Percentiles rank a stretch among this genome's conserved stretches.
Conservation (phyloP, 2,797 vertebrate species). For the Martes flavigula region DNA sequence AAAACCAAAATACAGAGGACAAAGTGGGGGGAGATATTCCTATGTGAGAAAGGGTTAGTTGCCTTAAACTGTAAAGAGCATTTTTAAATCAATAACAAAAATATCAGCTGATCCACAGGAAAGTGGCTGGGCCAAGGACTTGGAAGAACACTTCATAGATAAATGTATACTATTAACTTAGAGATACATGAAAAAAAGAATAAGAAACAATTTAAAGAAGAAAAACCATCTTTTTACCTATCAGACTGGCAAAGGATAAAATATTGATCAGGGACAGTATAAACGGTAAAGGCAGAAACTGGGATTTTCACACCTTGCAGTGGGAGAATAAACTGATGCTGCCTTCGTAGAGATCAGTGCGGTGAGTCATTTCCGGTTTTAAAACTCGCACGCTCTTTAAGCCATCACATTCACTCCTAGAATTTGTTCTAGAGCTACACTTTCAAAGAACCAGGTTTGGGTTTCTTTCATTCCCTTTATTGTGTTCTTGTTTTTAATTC, state of each 20-base stretch:
- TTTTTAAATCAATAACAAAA: constrained; percentile 6
- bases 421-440: not conserved
- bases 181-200: not conserved
- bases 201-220: not conserved
- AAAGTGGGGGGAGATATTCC: not conserved
- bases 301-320: not conserved
- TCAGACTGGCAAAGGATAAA: not conserved
- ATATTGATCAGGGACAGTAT: not conserved
- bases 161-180: not conserved
- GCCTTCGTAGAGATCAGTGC: not conserved
- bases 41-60: not conserved
- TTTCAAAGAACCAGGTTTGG: not conserved
- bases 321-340: not conserved
- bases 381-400: not conserved
- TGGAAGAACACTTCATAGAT: not conserved
- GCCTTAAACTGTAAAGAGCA: not conserved
- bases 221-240: not conserved
- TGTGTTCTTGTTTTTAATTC: not conserved
- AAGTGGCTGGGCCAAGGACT: not conserved
- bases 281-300: not conserved
- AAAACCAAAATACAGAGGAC: not conserved
- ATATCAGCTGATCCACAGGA: not conserved
- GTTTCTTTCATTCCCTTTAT: not conserved
- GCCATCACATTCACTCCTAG: not conserved
- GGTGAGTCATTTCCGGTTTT: not conserved